These are phyloP conservation scores for Pongo pygmaeus DNA, from an alignment of 2,113 vertebrate genomes.

Conservation along the genomic window DNA sequence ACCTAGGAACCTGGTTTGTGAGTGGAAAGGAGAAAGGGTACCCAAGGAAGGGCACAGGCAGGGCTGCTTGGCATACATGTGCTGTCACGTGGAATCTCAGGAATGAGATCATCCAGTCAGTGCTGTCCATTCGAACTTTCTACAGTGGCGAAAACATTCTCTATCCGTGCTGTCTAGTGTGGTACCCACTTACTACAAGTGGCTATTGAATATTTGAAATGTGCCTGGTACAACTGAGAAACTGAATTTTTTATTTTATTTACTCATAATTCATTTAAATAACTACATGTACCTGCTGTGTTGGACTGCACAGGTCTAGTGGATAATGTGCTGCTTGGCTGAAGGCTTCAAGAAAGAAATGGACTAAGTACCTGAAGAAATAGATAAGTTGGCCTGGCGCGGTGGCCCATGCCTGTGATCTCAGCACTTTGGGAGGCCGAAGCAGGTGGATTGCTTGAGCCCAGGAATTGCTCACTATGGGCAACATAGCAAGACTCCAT, in stretches of 20 bases:
- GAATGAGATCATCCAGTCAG: background rate
- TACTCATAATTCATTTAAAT: constrained; percentile 10
- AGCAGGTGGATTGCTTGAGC: background rate
- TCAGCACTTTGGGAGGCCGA: background rate
- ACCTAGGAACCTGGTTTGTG: background rate
- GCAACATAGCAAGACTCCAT: background rate
- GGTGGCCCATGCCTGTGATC: background rate
- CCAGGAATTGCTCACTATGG: background rate
- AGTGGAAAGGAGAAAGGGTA: background rate
- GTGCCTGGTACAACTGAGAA: background rate
- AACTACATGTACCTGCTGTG: background rate
- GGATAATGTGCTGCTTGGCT: background rate
- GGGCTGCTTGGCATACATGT: background rate
- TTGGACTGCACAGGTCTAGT: background rate
- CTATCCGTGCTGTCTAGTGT: background rate
- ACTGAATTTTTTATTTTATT: background rate
- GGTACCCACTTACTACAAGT: background rate
- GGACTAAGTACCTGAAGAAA: background rate
- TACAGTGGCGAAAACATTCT: background rate
- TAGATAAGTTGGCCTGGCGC: background rate
- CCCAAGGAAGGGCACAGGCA: background rate
- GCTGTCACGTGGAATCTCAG: background rate
- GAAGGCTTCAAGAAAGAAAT: background rate
- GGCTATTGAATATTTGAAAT: background rate
- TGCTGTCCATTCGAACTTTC: background rate